Conservation (phyloP, 2,113 vertebrate species). For the Menidia beryllina region DNA sequence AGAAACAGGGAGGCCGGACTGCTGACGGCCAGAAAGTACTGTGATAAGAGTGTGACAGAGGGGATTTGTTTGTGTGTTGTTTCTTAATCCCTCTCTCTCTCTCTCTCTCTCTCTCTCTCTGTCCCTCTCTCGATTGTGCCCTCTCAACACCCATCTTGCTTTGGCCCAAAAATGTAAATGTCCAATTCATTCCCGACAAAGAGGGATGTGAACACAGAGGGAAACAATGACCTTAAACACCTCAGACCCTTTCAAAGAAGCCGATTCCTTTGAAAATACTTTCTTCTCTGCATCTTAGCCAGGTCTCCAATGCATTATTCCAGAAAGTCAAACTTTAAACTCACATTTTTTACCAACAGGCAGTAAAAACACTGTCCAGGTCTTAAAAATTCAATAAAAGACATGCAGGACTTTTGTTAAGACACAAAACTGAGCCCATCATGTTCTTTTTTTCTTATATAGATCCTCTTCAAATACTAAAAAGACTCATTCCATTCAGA, state of each 20-base stretch:
- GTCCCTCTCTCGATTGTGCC: conserved; percentile 32
- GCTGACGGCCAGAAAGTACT: conserved; percentile 55
- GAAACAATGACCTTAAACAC: conserved; percentile 11
- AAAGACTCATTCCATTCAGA: too few species aligned
- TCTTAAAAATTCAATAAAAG: too few species aligned
- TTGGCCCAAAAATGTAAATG: conserved; percentile 10
- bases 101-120: conserved; percentile 43
- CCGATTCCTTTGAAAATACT: neutral
- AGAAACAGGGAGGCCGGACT: conserved; percentile 41
- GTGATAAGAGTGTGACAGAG: conserved; percentile 62
- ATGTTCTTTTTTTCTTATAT: too few species aligned
- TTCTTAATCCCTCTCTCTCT: conserved; percentile 50
- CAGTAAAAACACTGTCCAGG: too few species aligned
- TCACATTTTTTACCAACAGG: too few species aligned
- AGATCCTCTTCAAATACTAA: too few species aligned
- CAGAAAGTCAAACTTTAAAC: too few species aligned
- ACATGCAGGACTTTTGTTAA: too few species aligned
- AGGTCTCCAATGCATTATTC: too few species aligned
- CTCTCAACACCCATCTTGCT: conserved; percentile 8
- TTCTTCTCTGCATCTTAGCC: neutral
- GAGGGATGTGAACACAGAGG: neutral
- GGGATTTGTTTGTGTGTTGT: conserved; percentile 53
- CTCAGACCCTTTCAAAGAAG: neutral
- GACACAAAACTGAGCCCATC: neutral
- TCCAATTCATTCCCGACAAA: conserved; percentile 1